Evolutionary conservation across 2,113 vertebrate species (phyloP).

Genomic region (Cercopithecus mona): DNA sequence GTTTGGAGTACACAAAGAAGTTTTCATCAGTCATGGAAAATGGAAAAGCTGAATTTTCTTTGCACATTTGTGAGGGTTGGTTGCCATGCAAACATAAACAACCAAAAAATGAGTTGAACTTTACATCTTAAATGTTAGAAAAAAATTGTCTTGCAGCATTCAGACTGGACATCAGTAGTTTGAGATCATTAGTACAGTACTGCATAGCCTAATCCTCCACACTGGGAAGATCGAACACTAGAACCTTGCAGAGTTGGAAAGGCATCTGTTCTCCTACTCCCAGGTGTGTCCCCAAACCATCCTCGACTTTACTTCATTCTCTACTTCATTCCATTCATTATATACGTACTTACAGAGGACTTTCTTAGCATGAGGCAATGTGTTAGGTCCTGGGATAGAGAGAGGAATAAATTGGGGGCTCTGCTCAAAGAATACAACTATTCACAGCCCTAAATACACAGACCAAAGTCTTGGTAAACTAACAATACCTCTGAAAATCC

Average conservation of each 20-base stretch:
- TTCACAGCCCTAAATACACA: neutral
- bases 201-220: neutral
- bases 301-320: neutral
- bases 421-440: neutral
- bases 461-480: neutral
- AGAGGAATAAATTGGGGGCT: neutral
- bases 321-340: neutral
- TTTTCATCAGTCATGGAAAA: neutral
- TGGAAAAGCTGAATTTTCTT: constrained; percentile 8
- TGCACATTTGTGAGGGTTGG: neutral
- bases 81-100: neutral
- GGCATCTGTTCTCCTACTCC: neutral
- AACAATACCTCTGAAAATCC: neutral
- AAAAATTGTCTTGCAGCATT: neutral
- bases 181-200: neutral
- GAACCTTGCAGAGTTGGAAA: neutral
- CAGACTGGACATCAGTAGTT: neutral
- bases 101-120: constrained; percentile 10
- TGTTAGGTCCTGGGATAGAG: neutral
- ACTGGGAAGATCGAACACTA: neutral
- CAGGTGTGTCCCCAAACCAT: neutral
- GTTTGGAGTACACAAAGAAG: neutral
- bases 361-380: neutral
- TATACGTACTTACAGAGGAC: neutral
- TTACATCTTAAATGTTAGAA: neutral